Percentiles rank a stretch among this genome's conserved stretches.
Evolutionary conservation across 2,797 vertebrate species (phyloP).

Genomic region (Pyrocephalus nanus): DNA sequence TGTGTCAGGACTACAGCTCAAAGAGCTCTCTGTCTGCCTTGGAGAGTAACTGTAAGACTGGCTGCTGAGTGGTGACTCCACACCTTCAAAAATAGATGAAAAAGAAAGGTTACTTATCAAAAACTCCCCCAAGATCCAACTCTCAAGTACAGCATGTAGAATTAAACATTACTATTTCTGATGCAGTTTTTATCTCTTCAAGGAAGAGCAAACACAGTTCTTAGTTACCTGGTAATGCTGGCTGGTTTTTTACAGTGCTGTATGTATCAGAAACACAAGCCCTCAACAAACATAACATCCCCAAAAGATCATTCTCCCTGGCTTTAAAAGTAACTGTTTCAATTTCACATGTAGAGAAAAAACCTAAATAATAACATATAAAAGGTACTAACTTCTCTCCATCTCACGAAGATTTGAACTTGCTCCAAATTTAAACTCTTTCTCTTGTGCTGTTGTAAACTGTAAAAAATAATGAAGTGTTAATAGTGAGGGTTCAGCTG

Average conservation of each 20-base stretch:
- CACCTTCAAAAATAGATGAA: slow-evolving; percentile 53
- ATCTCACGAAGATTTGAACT: background rate
- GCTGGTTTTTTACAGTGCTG: background rate
- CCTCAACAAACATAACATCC: background rate
- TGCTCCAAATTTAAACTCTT: background rate
- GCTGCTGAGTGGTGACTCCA: slow-evolving; percentile 51
- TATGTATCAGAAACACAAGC: background rate
- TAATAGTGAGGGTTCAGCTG: background rate
- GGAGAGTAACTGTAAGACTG: slow-evolving; percentile 74
- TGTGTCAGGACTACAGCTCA: slow-evolving; percentile 73
- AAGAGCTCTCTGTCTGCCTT: slow-evolving; percentile 63
- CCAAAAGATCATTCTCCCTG: background rate
- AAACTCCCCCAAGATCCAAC: background rate
- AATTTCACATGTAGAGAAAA: background rate
- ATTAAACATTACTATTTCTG: background rate
- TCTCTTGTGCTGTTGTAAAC: slow-evolving; percentile 28
- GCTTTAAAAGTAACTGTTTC: background rate
- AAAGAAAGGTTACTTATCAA: background rate
- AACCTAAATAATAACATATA: background rate
- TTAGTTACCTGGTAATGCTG: background rate
- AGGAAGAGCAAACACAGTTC: background rate
- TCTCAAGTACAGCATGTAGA: background rate
- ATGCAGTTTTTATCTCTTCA: background rate
- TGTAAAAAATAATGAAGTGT: slow-evolving; percentile 15
- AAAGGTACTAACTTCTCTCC: slow-evolving; percentile 51